Evolutionary conservation across 1,140 invertebrate species (phyloP), one percentile per base, ranked within the genome.

Genomic region (Drosophila orosa): DNA sequence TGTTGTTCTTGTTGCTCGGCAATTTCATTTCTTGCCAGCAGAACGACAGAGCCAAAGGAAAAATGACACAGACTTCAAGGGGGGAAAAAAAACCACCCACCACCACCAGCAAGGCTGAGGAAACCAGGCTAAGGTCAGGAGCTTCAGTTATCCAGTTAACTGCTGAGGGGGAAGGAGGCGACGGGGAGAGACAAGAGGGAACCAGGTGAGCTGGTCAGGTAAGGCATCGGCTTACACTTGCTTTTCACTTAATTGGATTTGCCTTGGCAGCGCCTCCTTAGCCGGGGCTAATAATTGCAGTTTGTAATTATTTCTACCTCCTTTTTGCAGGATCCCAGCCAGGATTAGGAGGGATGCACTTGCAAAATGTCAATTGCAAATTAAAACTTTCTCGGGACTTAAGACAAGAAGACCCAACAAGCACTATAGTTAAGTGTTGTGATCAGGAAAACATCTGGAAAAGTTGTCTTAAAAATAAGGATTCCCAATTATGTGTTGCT

Each of bases 201-300:
- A 25, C n/a, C 33, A 37, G 48, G 42, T 59, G 50, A 71, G 42
- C 42, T 27, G 45, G 60, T 47, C 58, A 68, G 69, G 56, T 45
- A 85, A 76, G 82, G 72, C 76, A 68, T 80, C 71, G 80, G 80
- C 83, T 86, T 86, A 89, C 84, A 89, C 80, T 84, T 77, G 85
- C 85, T 87, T 87, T 87, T 90, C 84, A 89, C 77, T 87, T 87
- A 87, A 87, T 87, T 87, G 84, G 84, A 87, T 87, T 87, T 84
- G 80, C 80, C 75, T 73, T 84, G 61, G 68, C 65, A 72, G 47
- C 62, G 62, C 60, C 47, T 74, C 48, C 40, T 25, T 60, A 65
- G 59, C 58, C 65, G 48, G 35, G 73, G 85, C 84, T 87, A 87
- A 87, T 87, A 87, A 87, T 87, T 87, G 84, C 84, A 87, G 80